A percentile compares a stretch with the other conserved stretches of the same genome.
phyloP scores from a whole-genome alignment of 2,888 invertebrate genomes.

The Perdita meconis region DNA sequence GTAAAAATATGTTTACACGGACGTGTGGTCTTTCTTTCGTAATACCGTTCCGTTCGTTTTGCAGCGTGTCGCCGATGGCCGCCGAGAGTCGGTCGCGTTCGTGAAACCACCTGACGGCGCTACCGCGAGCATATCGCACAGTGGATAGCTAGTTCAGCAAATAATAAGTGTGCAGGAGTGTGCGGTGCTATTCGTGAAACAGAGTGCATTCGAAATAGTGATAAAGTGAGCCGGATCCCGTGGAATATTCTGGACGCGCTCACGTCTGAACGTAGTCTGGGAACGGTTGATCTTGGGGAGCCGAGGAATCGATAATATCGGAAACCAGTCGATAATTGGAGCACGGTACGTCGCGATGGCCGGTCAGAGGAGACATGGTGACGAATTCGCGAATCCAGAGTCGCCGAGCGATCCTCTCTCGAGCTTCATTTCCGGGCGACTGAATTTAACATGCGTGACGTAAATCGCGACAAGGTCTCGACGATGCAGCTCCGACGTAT shows the following conservation, averaged over 20 bases:
- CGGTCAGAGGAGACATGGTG: conserved; percentile 11
- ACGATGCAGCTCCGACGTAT: background rate
- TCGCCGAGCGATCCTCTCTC: background rate
- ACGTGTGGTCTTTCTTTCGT: background rate
- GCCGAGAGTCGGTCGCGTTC: conserved; percentile 21
- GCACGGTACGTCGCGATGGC: background rate
- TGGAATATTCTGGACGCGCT: background rate
- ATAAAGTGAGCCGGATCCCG: background rate
- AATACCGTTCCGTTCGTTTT: conserved; percentile 19
- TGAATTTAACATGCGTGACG: conserved; percentile 12
- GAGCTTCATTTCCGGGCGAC: conserved; percentile 31
- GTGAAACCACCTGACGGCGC: conserved; percentile 21
- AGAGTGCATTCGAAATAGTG: background rate
- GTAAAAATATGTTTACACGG: conserved; percentile 7
- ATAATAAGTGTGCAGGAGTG: background rate
- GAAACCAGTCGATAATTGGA: conserved; percentile 2
- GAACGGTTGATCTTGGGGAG: background rate
- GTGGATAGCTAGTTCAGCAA: background rate
- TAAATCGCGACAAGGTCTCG: conserved; percentile 17
- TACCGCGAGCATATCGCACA: conserved; percentile 24
- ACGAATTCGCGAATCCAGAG: conserved; percentile 5
- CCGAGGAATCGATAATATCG: conserved; percentile 11
- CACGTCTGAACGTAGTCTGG: background rate
- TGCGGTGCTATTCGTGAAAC: background rate
- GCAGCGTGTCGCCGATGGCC: conserved; percentile 5